These are phyloP conservation scores for Montipora cactus DNA, from an alignment of 64 coral and sea anemone species.

Conservation along the genomic window DNA sequence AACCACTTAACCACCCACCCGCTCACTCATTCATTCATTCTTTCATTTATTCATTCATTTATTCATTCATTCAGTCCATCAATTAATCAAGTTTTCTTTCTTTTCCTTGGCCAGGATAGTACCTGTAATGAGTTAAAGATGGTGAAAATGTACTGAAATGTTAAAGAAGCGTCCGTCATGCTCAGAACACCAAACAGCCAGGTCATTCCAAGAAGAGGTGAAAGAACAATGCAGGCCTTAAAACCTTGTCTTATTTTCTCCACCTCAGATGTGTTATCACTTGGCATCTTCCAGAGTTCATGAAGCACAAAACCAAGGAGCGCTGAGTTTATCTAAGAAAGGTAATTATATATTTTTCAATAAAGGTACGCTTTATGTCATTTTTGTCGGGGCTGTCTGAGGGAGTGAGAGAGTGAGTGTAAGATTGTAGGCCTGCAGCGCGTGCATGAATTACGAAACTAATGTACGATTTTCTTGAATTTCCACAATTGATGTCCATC, in stretches of 20 bases:
- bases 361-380: no score
- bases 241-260: background rate
- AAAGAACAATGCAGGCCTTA: conserved; percentile 27
- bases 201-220: conserved; percentile 46
- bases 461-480: no score
- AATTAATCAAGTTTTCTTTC: background rate
- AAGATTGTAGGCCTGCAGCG: no score
- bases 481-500: no score
- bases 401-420: no score
- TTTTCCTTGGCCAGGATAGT: background rate
- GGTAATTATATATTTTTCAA: background rate
- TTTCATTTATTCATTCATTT: no score
- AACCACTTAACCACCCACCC: no score
- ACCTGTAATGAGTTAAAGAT: conserved; percentile 72
- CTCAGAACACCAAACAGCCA: conserved; percentile 54
- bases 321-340: conserved; percentile 44
- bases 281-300: conserved; percentile 54
- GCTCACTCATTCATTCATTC: no score
- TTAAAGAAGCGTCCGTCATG: conserved; percentile 38
- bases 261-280: conserved; percentile 13
- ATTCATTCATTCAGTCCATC: background rate
- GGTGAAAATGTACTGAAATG: conserved; percentile 74
- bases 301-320: conserved; percentile 56
- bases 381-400: no score
- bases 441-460: no score